Evolutionary conservation across 2,113 vertebrate genomes (phyloP).

Genomic region (Psettodes erumei): DNA sequence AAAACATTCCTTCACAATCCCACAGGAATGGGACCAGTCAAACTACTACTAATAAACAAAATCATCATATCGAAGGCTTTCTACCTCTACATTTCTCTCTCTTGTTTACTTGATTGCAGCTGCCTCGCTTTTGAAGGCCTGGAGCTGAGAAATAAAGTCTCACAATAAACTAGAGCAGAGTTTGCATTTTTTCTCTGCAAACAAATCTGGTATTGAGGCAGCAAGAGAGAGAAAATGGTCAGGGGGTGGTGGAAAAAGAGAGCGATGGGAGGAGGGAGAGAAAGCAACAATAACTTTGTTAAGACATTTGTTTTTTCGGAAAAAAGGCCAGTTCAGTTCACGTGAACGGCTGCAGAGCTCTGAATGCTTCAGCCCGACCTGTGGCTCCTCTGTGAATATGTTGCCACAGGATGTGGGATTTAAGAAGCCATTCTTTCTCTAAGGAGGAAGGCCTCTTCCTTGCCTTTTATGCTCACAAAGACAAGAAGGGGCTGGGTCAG

Average conservation of each 20-base stretch:
- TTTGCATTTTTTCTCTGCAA: constrained; percentile 23
- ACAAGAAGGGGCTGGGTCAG: constrained; percentile 77
- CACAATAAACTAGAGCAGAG: not conserved
- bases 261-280: not conserved
- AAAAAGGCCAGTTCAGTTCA: constrained; percentile 40
- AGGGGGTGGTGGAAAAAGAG: not conserved
- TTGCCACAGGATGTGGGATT: constrained; percentile 68
- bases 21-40: constrained; percentile 29
- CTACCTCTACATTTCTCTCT: constrained; percentile 5
- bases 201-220: constrained; percentile 54
- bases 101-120: not conserved
- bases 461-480: constrained; percentile 82
- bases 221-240: constrained; percentile 24
- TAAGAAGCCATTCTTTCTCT: constrained; percentile 75
- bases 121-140: not conserved
- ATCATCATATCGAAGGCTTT: constrained; percentile 21
- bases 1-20: constrained; percentile 55
- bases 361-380: constrained; percentile 35
- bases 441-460: constrained; percentile 76
- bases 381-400: constrained; percentile 58
- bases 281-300: constrained; percentile 36
- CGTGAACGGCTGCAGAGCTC: constrained; percentile 18
- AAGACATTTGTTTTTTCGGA: constrained; percentile 45
- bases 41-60: constrained; percentile 27
- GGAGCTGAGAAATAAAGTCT: not conserved